These are phyloP conservation scores for Catalaphyllia jardinei DNA, from an alignment of 64 coral and sea anemone species.

Conservation along the genomic window DNA sequence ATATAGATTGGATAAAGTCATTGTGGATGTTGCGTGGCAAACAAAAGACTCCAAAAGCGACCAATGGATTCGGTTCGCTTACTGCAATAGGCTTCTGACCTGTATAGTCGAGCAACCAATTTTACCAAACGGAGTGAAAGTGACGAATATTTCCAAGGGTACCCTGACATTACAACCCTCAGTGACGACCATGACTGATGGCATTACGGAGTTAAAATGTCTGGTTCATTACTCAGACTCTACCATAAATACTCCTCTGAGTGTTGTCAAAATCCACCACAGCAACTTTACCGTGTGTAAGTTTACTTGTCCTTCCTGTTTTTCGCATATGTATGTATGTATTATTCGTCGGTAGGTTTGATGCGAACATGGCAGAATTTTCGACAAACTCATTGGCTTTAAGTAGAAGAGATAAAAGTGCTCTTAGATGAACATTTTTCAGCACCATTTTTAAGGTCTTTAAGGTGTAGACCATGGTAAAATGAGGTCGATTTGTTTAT, in stretches of 20 bases:
- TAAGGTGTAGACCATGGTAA: no score
- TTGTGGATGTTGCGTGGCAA: background rate
- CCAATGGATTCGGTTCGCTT: background rate
- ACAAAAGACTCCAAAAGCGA: background rate
- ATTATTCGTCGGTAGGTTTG: background rate
- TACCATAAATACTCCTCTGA: background rate
- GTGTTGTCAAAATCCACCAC: background rate
- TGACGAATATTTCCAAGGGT: background rate
- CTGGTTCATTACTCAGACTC: background rate
- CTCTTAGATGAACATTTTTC: no score
- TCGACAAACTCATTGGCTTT: no score
- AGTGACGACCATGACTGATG: background rate
- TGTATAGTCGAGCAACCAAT: background rate
- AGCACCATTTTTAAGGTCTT: no score
- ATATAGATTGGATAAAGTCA: background rate
- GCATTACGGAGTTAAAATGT: background rate
- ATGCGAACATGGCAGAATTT: no score
- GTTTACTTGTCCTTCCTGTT: background rate
- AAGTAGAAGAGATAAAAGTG: no score
- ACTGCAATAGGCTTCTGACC: background rate
- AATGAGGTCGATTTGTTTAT: no score
- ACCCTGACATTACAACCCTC: background rate
- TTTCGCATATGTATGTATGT: background rate
- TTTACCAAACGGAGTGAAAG: background rate
- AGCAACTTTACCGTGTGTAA: conserved; percentile 15